Percentiles rank a stretch among this genome's conserved stretches.
phyloP scores from a whole-genome alignment of 2,888 invertebrate genomes.

The Megalurothrips usitatus region DNA sequence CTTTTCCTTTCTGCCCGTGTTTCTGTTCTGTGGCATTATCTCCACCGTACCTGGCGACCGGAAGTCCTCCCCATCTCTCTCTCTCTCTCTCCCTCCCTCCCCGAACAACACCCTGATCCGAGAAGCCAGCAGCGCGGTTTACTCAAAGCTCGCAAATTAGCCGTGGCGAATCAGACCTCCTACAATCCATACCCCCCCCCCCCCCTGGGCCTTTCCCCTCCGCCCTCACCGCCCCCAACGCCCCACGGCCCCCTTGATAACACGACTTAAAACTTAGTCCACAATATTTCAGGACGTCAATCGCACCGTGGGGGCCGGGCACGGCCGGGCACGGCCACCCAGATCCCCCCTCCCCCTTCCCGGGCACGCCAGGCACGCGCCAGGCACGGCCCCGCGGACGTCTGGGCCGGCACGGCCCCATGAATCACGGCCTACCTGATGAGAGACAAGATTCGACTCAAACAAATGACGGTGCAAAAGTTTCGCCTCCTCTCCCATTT shows the following conservation, averaged over 20 bases:
- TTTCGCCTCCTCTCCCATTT: conserved; percentile 6
- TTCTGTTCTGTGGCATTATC: too few species aligned
- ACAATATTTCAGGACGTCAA: conserved; percentile 25
- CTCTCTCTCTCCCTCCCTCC: neutral
- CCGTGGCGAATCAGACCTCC: neutral
- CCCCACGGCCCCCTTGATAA: neutral
- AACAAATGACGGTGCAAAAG: conserved; percentile 20
- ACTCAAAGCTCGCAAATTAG: conserved; percentile 7
- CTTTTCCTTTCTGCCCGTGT: too few species aligned
- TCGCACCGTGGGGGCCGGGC: neutral
- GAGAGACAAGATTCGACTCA: conserved; percentile 26
- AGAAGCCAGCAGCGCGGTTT: too few species aligned
- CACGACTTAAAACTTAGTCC: conserved; percentile 13
- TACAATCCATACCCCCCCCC: neutral
- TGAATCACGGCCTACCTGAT: conserved; percentile 20
- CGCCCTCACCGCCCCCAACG: neutral
- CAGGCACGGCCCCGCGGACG: neutral
- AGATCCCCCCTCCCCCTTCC: too few species aligned
- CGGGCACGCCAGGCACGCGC: too few species aligned
- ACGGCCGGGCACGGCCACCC: too few species aligned
- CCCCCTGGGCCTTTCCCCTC: neutral
- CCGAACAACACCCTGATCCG: neutral
- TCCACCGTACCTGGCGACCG: too few species aligned
- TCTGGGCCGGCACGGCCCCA: neutral
- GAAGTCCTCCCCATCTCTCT: neutral